These are phyloP conservation scores for Albula glossodonta DNA, from an alignment of 2,113 vertebrate genomes.

Conservation along the genomic window DNA sequence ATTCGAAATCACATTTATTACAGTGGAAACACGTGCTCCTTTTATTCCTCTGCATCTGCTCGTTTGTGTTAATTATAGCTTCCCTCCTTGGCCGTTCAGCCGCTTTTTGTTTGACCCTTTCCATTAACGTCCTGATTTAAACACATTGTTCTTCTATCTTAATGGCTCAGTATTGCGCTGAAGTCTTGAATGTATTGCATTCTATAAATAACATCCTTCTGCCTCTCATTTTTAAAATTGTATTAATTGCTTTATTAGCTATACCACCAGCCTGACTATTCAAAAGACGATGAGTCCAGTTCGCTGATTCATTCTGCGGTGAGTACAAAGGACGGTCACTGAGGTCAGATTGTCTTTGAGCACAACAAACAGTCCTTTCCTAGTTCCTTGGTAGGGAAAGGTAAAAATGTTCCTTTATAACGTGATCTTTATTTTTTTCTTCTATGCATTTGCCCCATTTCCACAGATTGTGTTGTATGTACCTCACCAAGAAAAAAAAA, in stretches of 20 bases:
- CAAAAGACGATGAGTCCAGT: too few relatives aligned
- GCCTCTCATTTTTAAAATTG: neutral
- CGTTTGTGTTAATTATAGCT: neutral
- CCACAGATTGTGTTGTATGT: neutral
- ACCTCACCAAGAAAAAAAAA: neutral
- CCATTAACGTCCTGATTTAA: neutral
- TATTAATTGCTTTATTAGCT: too few relatives aligned
- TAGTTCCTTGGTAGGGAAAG: neutral
- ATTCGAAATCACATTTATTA: constrained; percentile 25
- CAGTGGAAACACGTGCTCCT: constrained; percentile 21
- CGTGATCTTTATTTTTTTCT: neutral
- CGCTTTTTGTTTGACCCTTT: neutral
- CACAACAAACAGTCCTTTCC: neutral
- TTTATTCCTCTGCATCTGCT: constrained; percentile 22
- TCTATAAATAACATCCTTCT: neutral
- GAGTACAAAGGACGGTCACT: too few relatives aligned
- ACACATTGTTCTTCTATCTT: constrained; percentile 12
- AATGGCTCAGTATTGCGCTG: neutral
- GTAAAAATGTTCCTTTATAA: neutral
- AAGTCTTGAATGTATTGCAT: neutral
- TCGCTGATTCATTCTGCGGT: too few relatives aligned
- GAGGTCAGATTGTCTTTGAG: neutral
- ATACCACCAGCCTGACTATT: too few relatives aligned
- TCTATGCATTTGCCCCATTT: neutral
- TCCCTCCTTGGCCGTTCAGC: neutral